These are phyloP conservation scores for Boulengeromyrus knoepffleri DNA, from an alignment of 2,113 vertebrate species.

Conservation along the genomic window DNA sequence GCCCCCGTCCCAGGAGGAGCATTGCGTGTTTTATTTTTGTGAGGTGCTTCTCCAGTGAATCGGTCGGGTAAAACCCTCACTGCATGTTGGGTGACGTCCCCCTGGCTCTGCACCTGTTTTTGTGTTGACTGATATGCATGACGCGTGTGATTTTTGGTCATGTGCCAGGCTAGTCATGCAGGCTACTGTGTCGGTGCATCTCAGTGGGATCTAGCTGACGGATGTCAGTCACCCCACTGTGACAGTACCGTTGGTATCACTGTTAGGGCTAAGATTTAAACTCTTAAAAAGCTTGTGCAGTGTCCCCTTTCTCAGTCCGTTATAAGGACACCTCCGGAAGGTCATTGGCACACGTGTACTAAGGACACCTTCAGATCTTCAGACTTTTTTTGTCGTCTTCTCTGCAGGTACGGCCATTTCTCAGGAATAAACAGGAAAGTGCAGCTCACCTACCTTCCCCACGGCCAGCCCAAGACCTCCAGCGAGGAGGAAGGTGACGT, in stretches of 20 bases:
- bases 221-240: background rate
- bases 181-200: background rate
- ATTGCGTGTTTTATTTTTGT: background rate
- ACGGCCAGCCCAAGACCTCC: slow-evolving; percentile 82
- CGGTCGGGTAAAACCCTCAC: background rate
- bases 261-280: background rate
- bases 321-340: background rate
- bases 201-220: background rate
- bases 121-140: background rate
- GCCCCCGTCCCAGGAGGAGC: background rate
- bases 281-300: background rate
- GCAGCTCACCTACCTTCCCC: slow-evolving; percentile 88
- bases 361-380: background rate
- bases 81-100: background rate
- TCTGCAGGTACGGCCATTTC: slow-evolving; percentile 91
- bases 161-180: background rate
- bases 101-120: background rate
- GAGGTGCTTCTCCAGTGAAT: background rate
- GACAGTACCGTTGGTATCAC: background rate
- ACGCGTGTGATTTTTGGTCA: background rate
- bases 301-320: background rate
- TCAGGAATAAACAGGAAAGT: slow-evolving; percentile 98
- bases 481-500: slow-evolving; percentile 85
- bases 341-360: background rate
- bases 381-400: background rate